Base-by-base conservation (phyloP, 2,797 vertebrate species). In the Antrozous pallidus region DNA sequence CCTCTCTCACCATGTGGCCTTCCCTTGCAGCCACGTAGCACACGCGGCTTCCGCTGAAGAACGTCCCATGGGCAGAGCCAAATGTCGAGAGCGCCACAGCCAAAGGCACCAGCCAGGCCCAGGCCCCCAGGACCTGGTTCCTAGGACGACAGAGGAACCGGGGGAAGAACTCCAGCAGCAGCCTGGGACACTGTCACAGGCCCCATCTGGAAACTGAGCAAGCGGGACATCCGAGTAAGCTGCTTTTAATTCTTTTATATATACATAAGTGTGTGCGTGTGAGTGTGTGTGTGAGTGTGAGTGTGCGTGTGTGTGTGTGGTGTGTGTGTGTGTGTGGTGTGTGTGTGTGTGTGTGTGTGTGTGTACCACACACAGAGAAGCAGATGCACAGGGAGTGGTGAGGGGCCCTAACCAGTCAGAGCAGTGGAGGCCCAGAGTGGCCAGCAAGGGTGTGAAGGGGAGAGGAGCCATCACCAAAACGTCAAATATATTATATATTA, bases 71-170 rank as follows among this genome's bases (percentile, higher is more conserved):
- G 56, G 56, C 56, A 61, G 99, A 99, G 12, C 99, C 98, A 8
- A 99, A 99, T 0, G 98, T 98, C 4, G 98, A 99, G 31, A 99
- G 94, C 0, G 98, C 98, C 38, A 99, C 99, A 0, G 98, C 98
- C 94, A 99, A 78, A 1, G 99, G 99, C 97, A 99, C 99, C 75
- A 99, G 94, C 99, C 99, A 99, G 1, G 98, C 98, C 99, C 99
- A 99, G 74, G 96, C 97, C 71, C 98, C 99, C 9, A 99, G 97
- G 63, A 99, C 98, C 95, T 99, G 99, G 95, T 99, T 98, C 95
- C 99, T 99, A 97, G 56, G 63, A 91, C 40, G 36, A 80, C 47
- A 95, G 6, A 91, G 61, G 20, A 20, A 45, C 56, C 9, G 10
- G 22, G 24, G 47, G 22, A 74, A 36, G n/a, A 31, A 28, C 24